Conservation (phyloP, 1,140 invertebrate genomes). For the Drosophila parabipectinata region DNA sequence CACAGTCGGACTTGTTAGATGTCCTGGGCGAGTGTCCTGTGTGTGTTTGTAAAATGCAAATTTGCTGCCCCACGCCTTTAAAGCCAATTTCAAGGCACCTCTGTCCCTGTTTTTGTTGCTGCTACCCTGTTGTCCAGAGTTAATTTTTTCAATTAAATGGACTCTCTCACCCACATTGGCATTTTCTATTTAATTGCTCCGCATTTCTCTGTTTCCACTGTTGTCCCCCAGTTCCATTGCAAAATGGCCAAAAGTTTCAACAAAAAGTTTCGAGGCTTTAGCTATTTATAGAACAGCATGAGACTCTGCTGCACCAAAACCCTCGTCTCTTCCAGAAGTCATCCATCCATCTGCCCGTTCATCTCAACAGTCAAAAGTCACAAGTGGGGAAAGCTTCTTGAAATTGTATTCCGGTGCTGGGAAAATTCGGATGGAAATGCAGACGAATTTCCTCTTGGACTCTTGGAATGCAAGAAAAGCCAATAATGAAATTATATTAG, state of each 20-base stretch:
- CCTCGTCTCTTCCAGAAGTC: neutral
- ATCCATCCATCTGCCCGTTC: slow-evolving; percentile 13
- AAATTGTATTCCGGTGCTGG: slow-evolving; percentile 38
- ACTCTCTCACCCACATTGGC: slow-evolving; percentile 36
- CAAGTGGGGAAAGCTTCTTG: slow-evolving; percentile 49
- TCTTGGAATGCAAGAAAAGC: slow-evolving; percentile 27
- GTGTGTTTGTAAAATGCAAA: slow-evolving; percentile 52
- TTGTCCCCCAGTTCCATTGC: slow-evolving; percentile 2
- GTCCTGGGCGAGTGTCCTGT: slow-evolving; percentile 21
- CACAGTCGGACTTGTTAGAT: slow-evolving; percentile 26
- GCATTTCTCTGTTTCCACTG: slow-evolving; percentile 5
- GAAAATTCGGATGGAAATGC: slow-evolving; percentile 7
- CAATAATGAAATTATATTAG: slow-evolving; percentile 68
- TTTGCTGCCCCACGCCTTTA: slow-evolving; percentile 66
- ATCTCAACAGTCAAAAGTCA: slow-evolving; percentile 41
- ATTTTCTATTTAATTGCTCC: slow-evolving; percentile 54
- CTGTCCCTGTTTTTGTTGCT: slow-evolving; percentile 35
- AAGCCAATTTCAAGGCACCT: slow-evolving; percentile 64
- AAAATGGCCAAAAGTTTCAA: slow-evolving; percentile 41
- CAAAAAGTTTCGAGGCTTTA: slow-evolving; percentile 50
- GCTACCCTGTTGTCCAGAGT: slow-evolving; percentile 37
- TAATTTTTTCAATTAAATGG: slow-evolving; percentile 78
- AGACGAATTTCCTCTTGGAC: slow-evolving; percentile 21
- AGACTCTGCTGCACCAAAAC: slow-evolving; percentile 8
- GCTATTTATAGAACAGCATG: slow-evolving; percentile 52